Evolutionary conservation across 1,140 invertebrate species (phyloP), one percentile per base, ranked within the genome.

Genomic region (Pseudomyrmex pallidus): DNA sequence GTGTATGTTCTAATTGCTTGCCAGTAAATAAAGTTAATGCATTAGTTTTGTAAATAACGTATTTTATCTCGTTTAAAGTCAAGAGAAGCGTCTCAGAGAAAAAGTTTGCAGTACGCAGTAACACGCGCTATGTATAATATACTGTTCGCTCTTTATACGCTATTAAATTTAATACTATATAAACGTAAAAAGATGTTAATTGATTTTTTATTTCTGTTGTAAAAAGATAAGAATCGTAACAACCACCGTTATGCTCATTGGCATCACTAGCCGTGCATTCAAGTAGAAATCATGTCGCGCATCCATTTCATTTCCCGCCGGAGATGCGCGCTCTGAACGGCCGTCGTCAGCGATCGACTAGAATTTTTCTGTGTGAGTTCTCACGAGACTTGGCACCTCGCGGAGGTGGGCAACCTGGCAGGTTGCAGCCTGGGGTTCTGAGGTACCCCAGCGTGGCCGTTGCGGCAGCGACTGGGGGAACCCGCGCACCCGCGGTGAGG

Each of bases 391-490:
- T 87, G 85, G 87, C 85, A 89, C 80, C 88, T 88, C 68, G 85
- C 57, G 72, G 74, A 88, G 85, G 84, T 84, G 83, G 74, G 85
- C 62, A 73, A 84, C 83, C 67, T 82, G 86, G 84, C 54, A 82
- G 83, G 82, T 82, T 67, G 85, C 67, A 86, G 90, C 89, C 90
- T 91, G 91, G 92, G 92, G 91, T 91, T 94, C 92, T 94, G 93
- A 94, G 94, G 94, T 94, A 91, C 92, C 89, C 92, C 92, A 93
- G 90, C 92, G 93, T 94, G 94, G 93, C 93, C 93, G 90, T 90
- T 94, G 94, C 88, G 93, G 93, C 93, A 86, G 89, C 91, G 89
- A 90, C 93, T 93, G 90, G 93, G 91, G 93, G 92, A 92, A 92
- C 91, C 93, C 92, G 90, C 93, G 91, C 91, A 90, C 91, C 91